Evolutionary conservation across 2,888 invertebrate genomes (phyloP), one percentile per base, ranked within the genome.

Genomic region (Ligdia adustata): DNA sequence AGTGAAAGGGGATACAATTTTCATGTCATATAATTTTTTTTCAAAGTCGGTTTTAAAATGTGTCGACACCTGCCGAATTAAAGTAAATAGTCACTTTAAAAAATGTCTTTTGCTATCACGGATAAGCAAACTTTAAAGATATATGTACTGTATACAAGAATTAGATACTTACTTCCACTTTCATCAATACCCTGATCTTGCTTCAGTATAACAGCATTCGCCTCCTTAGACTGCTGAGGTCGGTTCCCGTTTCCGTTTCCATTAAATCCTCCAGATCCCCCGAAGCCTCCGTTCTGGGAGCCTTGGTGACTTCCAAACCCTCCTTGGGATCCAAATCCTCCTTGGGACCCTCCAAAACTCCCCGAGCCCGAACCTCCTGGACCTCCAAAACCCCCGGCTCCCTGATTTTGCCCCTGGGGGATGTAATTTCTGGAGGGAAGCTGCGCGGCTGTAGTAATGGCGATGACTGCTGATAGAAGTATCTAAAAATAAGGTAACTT

Each of bases 191-290:
- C 77, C 32, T 81, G 83, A 2, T 79, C 79, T 32, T 75, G 75
- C 51, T 76, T 81, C 40, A 88, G 22, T 11, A 82, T 71, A 12
- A 60, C 75, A 9, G 87, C 79, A 42, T 77, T 78, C 47, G 74
- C 80, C 41, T 88, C 87, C 3, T 49, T 54, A 1, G 69, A 66
- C 44, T 84, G 82, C 48, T 87, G 86, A 0, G 79, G 63, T 6
- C 83, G 64, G 34, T 75, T 81, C 0, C 71, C 77, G 20, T 34
- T 64, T 11, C 62, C 66, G 7, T 59, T 60, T 6, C 60, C 49
- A 1, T 28, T 34, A 35, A 40, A 52, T 14, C 54, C 46, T 28
- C 56, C 52, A 31, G 39, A 46, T 33, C 46, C 45, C 27, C 47
- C 46, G 11, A n/a, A 28, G 2, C 52, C 52, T 18, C 34, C 46